Evolutionary conservation across 2,113 vertebrate genomes (phyloP), one percentile per base, ranked within the genome.

Genomic region (Odontesthes bonariensis): DNA sequence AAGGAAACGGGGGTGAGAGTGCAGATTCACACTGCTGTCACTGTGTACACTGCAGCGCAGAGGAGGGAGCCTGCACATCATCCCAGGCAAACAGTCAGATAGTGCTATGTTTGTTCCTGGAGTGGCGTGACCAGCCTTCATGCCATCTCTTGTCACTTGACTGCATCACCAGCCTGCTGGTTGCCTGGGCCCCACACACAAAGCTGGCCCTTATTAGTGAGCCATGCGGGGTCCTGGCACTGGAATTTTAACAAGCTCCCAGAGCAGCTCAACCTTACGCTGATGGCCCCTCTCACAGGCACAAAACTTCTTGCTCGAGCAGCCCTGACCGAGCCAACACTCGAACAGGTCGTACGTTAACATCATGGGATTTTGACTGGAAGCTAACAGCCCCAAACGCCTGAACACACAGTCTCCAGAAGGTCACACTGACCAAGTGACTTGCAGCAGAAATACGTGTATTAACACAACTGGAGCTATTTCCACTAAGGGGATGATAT

Each of bases 201-300:
- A 86, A 92, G 89, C 79, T 20, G 35, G 53, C 79, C 69, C 89
- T 92, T 92, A 89, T 92, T 88, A 92, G 86, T 6, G 60, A 83
- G 84, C 84, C 73, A 55, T 54, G 71, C 77, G 8, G 87, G 84
- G 82, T 83, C 85, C 85, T 89, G 91, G 90, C 77, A 79, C 75
- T 81, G 84, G 88, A 91, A 91, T 92, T 88, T 92, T 92, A 92
- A 92, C 91, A 90, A 92, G 88, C 88, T 88, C 88, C 76, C 63
- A 2, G 69, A 75, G 81, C 86, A 83, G 86, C 81, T 86, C 80
- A 73, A 75, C 90, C 86, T 79, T 89, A 87, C 67, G 83, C 86
- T 88, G 81, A 82, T 74, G 81, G 56, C 76, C 83, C 88, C 67
- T 83, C 74, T 71, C 62, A 44, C 86, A 83, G 71, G 67, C 83